Base-by-base conservation (phyloP, 1,140 invertebrate genomes). In the Fopius arisanus region DNA sequence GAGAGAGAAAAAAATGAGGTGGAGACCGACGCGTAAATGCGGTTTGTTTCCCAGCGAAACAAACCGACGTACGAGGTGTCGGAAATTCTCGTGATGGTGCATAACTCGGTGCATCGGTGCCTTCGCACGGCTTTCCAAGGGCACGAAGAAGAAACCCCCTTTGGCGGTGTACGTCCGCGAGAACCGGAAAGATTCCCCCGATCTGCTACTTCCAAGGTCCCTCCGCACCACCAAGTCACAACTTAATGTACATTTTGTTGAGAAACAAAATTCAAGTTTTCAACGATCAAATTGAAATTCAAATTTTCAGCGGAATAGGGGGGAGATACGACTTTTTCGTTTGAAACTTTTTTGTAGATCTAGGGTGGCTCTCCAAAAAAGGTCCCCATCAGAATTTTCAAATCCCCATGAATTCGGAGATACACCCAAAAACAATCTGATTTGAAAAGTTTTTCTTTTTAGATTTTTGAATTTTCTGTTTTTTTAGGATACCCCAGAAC, bases 151-250 rank as follows among this genome's bases (percentile, higher is more conserved):
- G 78, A 72, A 72, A 70, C 78, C 80, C 82, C 81, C 81, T 80
- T 75, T 77, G 79, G 77, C 75, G 74, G 74, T 77, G 76, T 77
- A 75, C 77, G 75, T 79, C 77, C 77, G 80, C 83, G 83, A 87
- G 85, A 88, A 88, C 86, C 86, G 85, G 85, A 88, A 88, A 87
- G 85, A 86, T 87, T 87, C 85, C 79, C 86, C 83, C 83, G 84
- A 87, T 88, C 85, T 85, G 86, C 86, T 86, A 87, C 83, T 85
- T 84, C 79, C 84, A 87, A 87, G 84, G 86, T 83, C 83, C 81
- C 79, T 80, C 70, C 59, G 62, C 67, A 78, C 41, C 75, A 62
- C 33, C 2, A 7, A 16, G 12, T 66, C 9, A 29, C 26, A 63
- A 63, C 28, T 63, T 66, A 59, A 26, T 59, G 54, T 59, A 59